phyloP scores from a whole-genome alignment of 2,797 vertebrate genomes.

The Sparus aurata region DNA sequence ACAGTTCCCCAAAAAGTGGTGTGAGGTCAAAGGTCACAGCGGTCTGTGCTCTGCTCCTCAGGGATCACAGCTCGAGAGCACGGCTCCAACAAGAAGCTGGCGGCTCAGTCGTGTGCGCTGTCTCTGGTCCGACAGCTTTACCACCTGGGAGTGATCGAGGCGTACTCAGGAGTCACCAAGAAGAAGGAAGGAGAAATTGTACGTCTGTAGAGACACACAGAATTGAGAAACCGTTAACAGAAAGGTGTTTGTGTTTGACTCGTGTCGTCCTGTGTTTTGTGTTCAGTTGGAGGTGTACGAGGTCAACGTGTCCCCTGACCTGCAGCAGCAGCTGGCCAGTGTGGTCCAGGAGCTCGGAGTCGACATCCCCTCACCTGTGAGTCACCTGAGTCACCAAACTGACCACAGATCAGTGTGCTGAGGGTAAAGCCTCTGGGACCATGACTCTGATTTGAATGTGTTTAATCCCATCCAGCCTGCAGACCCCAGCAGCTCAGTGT shows the following conservation, averaged over 20 bases:
- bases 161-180: constrained; percentile 92
- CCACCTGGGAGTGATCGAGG: constrained; percentile 93
- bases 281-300: constrained; percentile 90
- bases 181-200: constrained; percentile 96
- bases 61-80: constrained; percentile 94
- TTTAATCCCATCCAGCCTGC: constrained; percentile 76
- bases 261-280: neutral
- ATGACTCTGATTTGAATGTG: neutral
- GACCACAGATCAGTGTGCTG: neutral
- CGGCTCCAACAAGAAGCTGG: constrained; percentile 98
- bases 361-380: constrained; percentile 81
- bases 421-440: neutral
- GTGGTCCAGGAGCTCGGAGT: constrained; percentile 88
- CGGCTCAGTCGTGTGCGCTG: constrained; percentile 95
- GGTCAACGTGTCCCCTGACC: constrained; percentile 86
- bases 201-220: neutral
- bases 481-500: constrained; percentile 85
- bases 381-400: constrained; percentile 67
- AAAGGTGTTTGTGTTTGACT: neutral
- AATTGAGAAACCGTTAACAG: rapidly evolving
- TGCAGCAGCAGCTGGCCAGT: constrained; percentile 86
- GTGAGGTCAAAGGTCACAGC: neutral
- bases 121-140: constrained; percentile 96
- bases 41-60: constrained; percentile 67
- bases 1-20: neutral